Conservation (phyloP, 2,797 vertebrate species). For the Leucoraja ocellata region DNA sequence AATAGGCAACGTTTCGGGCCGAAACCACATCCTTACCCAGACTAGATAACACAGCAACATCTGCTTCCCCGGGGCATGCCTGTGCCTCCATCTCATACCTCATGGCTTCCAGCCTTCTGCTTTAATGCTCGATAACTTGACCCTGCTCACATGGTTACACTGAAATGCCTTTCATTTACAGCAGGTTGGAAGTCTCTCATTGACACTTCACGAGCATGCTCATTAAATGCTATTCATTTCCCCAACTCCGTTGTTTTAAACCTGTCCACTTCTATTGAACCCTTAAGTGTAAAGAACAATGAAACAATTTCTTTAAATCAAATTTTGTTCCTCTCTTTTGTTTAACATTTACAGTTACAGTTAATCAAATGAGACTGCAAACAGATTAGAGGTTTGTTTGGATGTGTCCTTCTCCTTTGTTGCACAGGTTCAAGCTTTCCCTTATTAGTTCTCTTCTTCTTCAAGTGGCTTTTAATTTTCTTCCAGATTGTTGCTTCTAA, state of each 20-base stretch:
- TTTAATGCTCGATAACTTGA: background rate
- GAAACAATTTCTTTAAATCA: background rate
- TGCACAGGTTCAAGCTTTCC: background rate
- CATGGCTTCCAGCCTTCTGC: too few relatives aligned
- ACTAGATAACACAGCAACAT: too few relatives aligned
- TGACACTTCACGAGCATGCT: background rate
- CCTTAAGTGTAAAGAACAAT: background rate
- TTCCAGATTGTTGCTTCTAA: too few relatives aligned
- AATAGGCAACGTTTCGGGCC: too few relatives aligned
- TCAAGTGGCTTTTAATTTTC: too few relatives aligned
- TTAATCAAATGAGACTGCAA: background rate
- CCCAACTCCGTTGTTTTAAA: background rate
- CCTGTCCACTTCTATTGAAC: background rate
- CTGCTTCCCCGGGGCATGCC: background rate
- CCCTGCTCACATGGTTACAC: background rate
- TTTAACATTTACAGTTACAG: background rate
- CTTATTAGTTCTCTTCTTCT: too few relatives aligned
- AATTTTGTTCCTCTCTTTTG: background rate
- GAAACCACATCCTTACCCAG: too few relatives aligned
- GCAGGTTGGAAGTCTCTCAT: background rate
- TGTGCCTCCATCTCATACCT: too few relatives aligned
- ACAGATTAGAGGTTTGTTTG: background rate
- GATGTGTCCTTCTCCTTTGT: background rate
- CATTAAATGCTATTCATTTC: background rate
- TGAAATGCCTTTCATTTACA: background rate